Percentiles rank a stretch among this genome's conserved stretches.
phyloP scores from a whole-genome alignment of 2,888 invertebrate species.

The Hipparchia sbordonii region DNA sequence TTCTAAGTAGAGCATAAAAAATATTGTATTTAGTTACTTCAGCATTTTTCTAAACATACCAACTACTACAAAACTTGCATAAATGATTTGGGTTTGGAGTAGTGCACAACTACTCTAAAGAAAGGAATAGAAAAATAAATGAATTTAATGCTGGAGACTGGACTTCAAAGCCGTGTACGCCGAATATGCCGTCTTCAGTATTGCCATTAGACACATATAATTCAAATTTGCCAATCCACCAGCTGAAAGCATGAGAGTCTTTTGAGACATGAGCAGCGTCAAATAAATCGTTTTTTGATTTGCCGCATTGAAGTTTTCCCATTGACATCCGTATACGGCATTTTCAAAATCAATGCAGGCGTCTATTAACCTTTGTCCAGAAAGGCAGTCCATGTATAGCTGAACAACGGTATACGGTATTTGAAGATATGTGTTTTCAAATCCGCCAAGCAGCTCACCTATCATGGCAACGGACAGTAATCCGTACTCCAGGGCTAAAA shows the following conservation, averaged over 20 bases:
- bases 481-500: slow-evolving; percentile 54
- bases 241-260: slow-evolving; percentile 56
- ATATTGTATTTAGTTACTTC: too few relatives aligned
- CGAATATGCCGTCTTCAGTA: slow-evolving; percentile 58
- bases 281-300: slow-evolving; percentile 58
- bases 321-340: slow-evolving; percentile 59
- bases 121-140: background rate
- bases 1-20: too few relatives aligned
- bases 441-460: slow-evolving; percentile 59
- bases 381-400: slow-evolving; percentile 59
- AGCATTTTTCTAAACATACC: too few relatives aligned
- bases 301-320: slow-evolving; percentile 59
- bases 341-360: slow-evolving; percentile 54
- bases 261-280: slow-evolving; percentile 59
- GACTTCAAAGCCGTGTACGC: slow-evolving; percentile 59
- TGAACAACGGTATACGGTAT: slow-evolving; percentile 56
- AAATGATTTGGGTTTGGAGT: too few relatives aligned
- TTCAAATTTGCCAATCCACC: slow-evolving; percentile 58
- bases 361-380: slow-evolving; percentile 61
- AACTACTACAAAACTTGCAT: too few relatives aligned
- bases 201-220: slow-evolving; percentile 55
- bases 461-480: slow-evolving; percentile 53
- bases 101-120: background rate
- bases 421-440: slow-evolving; percentile 58
- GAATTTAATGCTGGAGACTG: background rate